Evolutionary conservation across 2,888 invertebrate species (phyloP).

Genomic region (Zaprionus obscuricornis): DNA sequence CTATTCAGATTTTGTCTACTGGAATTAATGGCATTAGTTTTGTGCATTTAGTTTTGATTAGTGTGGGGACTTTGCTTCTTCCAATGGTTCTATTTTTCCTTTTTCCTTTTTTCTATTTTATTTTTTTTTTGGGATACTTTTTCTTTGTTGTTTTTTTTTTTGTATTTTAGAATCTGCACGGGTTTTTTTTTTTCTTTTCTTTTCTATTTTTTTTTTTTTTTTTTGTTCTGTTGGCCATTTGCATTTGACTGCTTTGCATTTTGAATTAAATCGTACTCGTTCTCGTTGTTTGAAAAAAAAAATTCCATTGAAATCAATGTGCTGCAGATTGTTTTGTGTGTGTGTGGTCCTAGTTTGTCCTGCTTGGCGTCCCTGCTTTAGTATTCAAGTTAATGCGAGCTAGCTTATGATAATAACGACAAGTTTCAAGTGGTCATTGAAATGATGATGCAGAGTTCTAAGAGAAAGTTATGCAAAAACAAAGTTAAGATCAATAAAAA

Average conservation of each 20-base stretch:
- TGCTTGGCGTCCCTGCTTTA: too few relatives aligned
- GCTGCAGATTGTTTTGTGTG: constrained; percentile 53
- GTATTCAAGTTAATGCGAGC: constrained; percentile 5
- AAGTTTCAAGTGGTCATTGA: constrained; percentile 31
- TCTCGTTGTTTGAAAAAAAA: constrained; percentile 18
- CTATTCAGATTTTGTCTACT: constrained; percentile 76
- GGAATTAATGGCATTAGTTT: constrained; percentile 78
- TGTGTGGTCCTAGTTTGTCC: background rate
- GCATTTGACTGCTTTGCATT: constrained; percentile 50
- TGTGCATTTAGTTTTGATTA: constrained; percentile 77
- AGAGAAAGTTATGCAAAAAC: constrained; percentile 38
- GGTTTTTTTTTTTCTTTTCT: constrained; percentile 4
- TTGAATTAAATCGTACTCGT: constrained; percentile 16
- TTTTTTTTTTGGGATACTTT: too few relatives aligned
- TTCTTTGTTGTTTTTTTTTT: too few relatives aligned
- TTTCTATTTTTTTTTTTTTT: constrained; percentile 4
- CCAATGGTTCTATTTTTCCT: constrained; percentile 4
- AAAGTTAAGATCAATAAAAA: constrained; percentile 7
- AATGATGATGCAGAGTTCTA: constrained; percentile 34
- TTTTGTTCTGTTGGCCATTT: constrained; percentile 41
- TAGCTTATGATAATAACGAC: constrained; percentile 42
- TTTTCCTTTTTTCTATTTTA: too few relatives aligned
- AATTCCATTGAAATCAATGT: constrained; percentile 58
- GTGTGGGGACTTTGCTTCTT: constrained; percentile 44
- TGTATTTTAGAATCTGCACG: background rate